A percentile compares a stretch with the other conserved stretches of the same genome.
These are phyloP conservation scores for Menura novaehollandiae DNA, from an alignment of 2,113 vertebrate genomes.

Conservation along the genomic window DNA sequence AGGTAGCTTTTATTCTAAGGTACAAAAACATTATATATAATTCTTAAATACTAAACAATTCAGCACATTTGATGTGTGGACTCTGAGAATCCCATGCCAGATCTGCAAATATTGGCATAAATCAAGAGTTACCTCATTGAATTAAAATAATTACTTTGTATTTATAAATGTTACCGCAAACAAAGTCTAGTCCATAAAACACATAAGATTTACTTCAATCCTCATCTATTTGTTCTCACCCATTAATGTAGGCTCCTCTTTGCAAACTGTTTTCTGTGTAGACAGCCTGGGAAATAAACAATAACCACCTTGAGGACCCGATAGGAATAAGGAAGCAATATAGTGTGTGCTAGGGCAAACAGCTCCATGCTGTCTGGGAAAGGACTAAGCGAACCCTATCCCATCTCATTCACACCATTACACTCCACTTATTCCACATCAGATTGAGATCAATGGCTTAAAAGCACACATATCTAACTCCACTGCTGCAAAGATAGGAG, in stretches of 20 bases:
- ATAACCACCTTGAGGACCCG: neutral
- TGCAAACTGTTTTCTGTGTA: neutral
- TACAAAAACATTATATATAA: neutral
- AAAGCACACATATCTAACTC: neutral
- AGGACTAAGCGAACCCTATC: neutral
- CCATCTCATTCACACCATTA: neutral
- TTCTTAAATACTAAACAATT: neutral
- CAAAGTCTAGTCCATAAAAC: neutral
- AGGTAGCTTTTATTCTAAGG: neutral
- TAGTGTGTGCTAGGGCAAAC: neutral
- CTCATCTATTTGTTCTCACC: neutral
- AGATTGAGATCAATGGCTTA: neutral
- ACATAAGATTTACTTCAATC: neutral
- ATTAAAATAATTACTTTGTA: neutral
- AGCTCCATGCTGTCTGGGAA: neutral
- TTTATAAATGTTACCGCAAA: neutral
- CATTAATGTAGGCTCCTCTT: neutral
- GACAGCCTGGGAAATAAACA: neutral
- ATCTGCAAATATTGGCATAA: neutral
- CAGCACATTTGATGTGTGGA: neutral
- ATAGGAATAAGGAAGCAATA: neutral
- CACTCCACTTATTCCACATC: neutral
- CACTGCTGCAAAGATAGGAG: neutral
- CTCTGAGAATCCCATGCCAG: neutral
- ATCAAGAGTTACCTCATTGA: neutral